Conservation (phyloP, 2,113 vertebrate genomes). For the Coptodon rendalli region DNA sequence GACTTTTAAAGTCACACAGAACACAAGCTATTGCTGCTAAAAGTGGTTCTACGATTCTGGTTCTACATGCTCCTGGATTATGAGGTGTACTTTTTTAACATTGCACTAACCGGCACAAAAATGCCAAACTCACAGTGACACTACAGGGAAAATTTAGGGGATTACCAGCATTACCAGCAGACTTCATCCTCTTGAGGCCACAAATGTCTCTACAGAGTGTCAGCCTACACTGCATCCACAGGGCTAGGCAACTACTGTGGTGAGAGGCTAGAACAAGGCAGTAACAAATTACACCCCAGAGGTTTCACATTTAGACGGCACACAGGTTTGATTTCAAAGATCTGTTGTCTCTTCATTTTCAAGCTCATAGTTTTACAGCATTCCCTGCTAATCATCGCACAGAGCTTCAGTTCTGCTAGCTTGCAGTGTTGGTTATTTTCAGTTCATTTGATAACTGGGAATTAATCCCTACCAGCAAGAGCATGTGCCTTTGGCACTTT, state of each 20-base stretch:
- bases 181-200: not conserved
- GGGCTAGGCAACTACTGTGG: not conserved
- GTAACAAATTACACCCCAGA: not conserved
- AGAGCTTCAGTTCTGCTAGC: conserved; percentile 46
- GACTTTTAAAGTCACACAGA: not conserved
- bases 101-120: not conserved
- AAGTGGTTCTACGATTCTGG: not conserved
- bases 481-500: not conserved
- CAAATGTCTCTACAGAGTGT: not conserved
- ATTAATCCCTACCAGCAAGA: conserved; percentile 17
- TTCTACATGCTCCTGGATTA: not conserved
- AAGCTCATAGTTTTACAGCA: conserved; percentile 30
- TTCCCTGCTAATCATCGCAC: not conserved
- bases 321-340: conserved; percentile 9
- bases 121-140: not conserved
- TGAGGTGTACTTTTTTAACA: not conserved
- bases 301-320: conserved; percentile 15
- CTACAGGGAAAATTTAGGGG: not conserved
- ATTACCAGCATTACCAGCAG: not conserved
- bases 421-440: conserved; percentile 58
- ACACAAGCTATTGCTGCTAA: not conserved
- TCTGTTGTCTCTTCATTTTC: conserved; percentile 26
- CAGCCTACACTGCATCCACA: not conserved
- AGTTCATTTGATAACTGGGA: conserved; percentile 22
- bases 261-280: not conserved